Evolutionary conservation across 2,113 vertebrate genomes (phyloP), one percentile per base, ranked within the genome.

Genomic region (Eublepharis macularius): DNA sequence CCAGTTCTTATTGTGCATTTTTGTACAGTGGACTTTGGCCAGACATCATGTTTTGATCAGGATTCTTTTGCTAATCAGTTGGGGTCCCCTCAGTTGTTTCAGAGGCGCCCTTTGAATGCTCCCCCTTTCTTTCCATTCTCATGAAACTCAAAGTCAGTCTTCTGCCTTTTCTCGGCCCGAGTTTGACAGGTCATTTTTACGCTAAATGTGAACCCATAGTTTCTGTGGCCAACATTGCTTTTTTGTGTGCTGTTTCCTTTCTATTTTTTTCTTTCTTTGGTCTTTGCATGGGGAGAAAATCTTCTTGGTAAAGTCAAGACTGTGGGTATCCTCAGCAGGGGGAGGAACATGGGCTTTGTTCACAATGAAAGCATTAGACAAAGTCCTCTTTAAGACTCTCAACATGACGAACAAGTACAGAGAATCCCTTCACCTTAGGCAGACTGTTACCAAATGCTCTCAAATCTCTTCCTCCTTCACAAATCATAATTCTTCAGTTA

Each of bases 401-500:
- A 12, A 0, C 1, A 1, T 0, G 12, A 90, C 69, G 72, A 83
- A 65, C 36, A 77, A 43, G 34, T 81, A 68, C 68, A 88, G 29
- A 54, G 83, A 81, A 26, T 69, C n/a, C 43, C 29, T 88, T 75
- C 65, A 47, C 17, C 32, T 79, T 49, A 39, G 87, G 76, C 76
- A 90, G 81, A 81, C 0, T 69, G 75, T 77, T 89, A 86, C 75
- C 63, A 92, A 92, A 87, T 84, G 63, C 87, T 34, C 84, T 76
- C 39, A 89, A 87, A 65, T 69, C 73, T 76, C 43, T 84, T 77
- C 70, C 79, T 88, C 26, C 80, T 60, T 90, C 79, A 32, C 8
- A 87, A 91, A 79, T 49, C 81, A 81, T 13, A 76, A 8, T 86
- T 85, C 87, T 87, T 88, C 45, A 49, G 76, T 91, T 91, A 81